These are phyloP conservation scores for Hypsibius dujardini DNA, from an alignment of 1,140 invertebrate species.

Conservation along the genomic window DNA sequence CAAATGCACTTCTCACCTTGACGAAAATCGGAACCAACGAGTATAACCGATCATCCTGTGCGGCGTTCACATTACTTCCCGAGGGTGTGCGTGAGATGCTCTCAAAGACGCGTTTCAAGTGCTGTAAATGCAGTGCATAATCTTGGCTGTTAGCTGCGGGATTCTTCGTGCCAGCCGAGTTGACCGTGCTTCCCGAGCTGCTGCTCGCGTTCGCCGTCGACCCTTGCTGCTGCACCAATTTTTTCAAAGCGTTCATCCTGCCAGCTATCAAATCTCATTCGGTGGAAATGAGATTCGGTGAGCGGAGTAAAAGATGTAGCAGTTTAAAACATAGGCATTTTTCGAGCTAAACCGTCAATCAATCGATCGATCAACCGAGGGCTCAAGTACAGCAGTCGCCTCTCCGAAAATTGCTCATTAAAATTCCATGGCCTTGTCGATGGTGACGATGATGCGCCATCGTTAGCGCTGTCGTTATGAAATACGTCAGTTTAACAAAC, in stretches of 20 bases:
- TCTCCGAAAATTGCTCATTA: too few relatives aligned
- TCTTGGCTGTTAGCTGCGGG: conserved; percentile 21
- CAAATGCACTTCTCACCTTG: conserved; percentile 37
- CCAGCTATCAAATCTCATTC: too few relatives aligned
- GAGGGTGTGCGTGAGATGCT: conserved; percentile 23
- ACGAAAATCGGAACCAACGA: conserved; percentile 95
- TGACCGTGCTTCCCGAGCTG: neutral
- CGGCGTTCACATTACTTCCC: conserved; percentile 32
- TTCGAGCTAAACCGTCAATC: too few relatives aligned
- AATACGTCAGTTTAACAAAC: too few relatives aligned
- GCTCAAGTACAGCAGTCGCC: too few relatives aligned
- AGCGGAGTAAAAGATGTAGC: too few relatives aligned
- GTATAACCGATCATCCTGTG: conserved; percentile 82
- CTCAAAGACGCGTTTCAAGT: conserved; percentile 78
- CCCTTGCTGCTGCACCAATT: conserved; percentile 2
- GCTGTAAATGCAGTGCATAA: conserved; percentile 60
- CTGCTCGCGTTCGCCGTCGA: neutral
- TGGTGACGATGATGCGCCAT: too few relatives aligned
- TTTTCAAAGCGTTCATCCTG: neutral
- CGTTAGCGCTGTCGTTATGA: too few relatives aligned
- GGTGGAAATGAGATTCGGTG: too few relatives aligned
- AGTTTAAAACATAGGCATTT: too few relatives aligned
- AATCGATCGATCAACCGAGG: too few relatives aligned
- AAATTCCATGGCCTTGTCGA: too few relatives aligned
- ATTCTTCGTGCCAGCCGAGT: neutral